Conservation (phyloP, 2,113 vertebrate genomes). For the Sus scrofa region DNA sequence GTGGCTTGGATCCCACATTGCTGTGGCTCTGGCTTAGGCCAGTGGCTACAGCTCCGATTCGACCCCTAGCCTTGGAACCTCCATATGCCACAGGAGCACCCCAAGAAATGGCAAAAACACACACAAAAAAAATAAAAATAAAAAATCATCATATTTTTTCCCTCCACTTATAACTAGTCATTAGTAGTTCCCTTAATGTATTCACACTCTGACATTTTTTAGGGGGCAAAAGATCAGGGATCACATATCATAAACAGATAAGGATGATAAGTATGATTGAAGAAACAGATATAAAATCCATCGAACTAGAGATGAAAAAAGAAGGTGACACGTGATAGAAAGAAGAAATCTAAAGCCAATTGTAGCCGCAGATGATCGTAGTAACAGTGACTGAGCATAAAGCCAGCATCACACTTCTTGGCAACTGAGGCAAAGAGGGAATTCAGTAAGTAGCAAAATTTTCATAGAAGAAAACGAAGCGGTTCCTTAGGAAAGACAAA, state of each 20-base stretch:
- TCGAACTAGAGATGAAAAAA: not conserved
- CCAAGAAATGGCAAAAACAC: too few relatives aligned
- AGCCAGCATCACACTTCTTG: not conserved
- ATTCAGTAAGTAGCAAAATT: not conserved
- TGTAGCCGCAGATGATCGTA: accelerated
- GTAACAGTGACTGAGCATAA: not conserved
- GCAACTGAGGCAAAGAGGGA: not conserved
- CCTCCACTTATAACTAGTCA: not conserved
- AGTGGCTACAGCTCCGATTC: too few relatives aligned
- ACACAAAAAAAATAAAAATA: too few relatives aligned
- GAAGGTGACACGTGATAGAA: not conserved
- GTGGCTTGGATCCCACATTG: too few relatives aligned
- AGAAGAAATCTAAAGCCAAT: not conserved
- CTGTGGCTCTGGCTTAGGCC: too few relatives aligned
- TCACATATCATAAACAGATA: not conserved
- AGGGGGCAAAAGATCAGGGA: not conserved
- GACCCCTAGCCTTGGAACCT: too few relatives aligned
- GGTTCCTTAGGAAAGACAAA: not conserved
- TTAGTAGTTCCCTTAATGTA: not conserved
- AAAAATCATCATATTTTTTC: too few relatives aligned
- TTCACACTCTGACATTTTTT: not conserved
- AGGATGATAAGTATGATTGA: too few relatives aligned
- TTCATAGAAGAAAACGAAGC: not conserved
- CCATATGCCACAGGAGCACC: too few relatives aligned
- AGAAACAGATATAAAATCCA: conserved; percentile 16